Evolutionary conservation across 2,113 vertebrate genomes (phyloP), one percentile per base, ranked within the genome.

Genomic region (Sapayoa aenigma): DNA sequence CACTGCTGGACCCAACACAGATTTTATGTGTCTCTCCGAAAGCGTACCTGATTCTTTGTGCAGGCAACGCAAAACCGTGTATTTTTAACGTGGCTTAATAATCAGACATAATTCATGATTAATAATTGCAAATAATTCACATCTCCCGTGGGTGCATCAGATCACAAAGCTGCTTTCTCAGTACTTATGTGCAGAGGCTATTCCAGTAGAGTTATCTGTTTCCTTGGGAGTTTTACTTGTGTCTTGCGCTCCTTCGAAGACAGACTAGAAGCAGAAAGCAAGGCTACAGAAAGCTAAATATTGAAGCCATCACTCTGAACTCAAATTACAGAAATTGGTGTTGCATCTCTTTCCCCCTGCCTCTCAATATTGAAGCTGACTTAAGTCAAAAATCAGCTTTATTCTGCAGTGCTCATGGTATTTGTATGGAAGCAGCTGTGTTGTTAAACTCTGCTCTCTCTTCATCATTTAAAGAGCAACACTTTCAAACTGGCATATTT

Each of bases 21-120:
- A 42, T 56, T 44, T 47, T n/a, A 46, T 10, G 3, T 25, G 28
- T 37, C 50, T 56, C 46, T 90, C 46, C 28, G 17, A 30, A 58
- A 67, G 8, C 0, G 4, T 3, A 49, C 18, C 30, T 0, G 0
- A 17, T 14, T 58, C 59, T 37, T 21, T 3, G 1, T 7, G 8
- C 71, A 68, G 24, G 14, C 4, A 0, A 2, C 6, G 30, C 37
- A 87, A n/a, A 76, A 37, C 8, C 67, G 14, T 9, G 5, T 19
- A 8, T 27, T 58, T 39, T 77, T 75, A 69, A 55, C 0, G 1
- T 2, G 21, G 39, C 52, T 79, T 60, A 76, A 37, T 58, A 86
- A 71, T 46, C 41, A 49, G 9, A 31, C 21, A 41, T 20, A 27
- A 72, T 62, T 87, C 44, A 41, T 10, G 8, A 82, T 52, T 63